Evolutionary conservation across 1,140 invertebrate genomes (phyloP), one percentile per base, ranked within the genome.

Genomic region (Dryas iulia): DNA sequence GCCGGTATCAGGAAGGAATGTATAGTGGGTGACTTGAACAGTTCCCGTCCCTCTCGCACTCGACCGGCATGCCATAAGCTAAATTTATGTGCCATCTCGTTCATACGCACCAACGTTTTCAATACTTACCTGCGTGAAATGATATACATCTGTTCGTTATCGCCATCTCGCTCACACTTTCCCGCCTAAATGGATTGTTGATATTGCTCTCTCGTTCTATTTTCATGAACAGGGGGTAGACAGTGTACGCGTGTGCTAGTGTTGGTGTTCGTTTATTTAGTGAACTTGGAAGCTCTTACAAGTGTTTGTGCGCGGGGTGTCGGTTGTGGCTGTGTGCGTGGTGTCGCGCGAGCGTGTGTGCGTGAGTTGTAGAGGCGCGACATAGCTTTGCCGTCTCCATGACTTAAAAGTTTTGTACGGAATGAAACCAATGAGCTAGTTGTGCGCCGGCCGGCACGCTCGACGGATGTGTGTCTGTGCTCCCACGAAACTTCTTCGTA

Each of bases 341-440:
- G 84, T 89, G 84, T 87, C 73, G 82, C 61, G 61, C 14, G 62
- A 69, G 60, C 66, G 59, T 81, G 87, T 90, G 86, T 91, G 89
- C 76, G 87, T 89, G 83, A 83, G 83, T 89, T 85, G 87, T 89
- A 90, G 85, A 90, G 87, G 87, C 89, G 87, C 87, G 86, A 91
- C 86, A 91, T 91, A 91, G 89, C 89, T 91, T 89, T 91, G 89
- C 89, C 87, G 87, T 91, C 87, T 91, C 89, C 84, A 87, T 89
- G 87, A 89, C 89, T 91, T 90, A 89, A 91, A 91, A 91, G 86
- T 91, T 91, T 91, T 88, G 86, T 85, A 81, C 74, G 79, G 82
- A 86, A 87, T 90, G 83, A 77, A 78, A 84, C 77, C 81, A 77
- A 78, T 79, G 79, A 79, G 86, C 79, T 84, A 91, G 89, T 91